A percentile compares a stretch with the other conserved stretches of the same genome.
Conservation (phyloP, 2,113 vertebrate genomes). For the Caranx ignobilis region DNA sequence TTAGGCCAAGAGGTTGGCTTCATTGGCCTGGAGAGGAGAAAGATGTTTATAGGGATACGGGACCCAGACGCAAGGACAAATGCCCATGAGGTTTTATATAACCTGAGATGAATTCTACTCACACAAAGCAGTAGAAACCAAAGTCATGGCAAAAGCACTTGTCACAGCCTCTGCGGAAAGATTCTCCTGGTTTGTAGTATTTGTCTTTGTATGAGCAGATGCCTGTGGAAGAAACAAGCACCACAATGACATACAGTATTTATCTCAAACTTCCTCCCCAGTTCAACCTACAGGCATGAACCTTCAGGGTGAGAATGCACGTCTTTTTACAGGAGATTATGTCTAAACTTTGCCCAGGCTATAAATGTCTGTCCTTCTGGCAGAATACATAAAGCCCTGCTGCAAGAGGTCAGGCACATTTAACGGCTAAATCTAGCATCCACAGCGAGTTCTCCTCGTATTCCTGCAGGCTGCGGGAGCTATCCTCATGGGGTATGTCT, state of each 20-base stretch:
- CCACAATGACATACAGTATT: not conserved
- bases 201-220: conserved; percentile 71
- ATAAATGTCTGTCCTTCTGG: not conserved
- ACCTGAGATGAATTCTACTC: conserved; percentile 38
- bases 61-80: not conserved
- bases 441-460: conserved; percentile 1
- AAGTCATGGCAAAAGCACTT: conserved; percentile 71
- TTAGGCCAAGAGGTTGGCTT: conserved; percentile 78
- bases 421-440: conserved; percentile 42
- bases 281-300: not conserved
- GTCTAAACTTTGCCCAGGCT: conserved; percentile 19
- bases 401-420: conserved; percentile 37
- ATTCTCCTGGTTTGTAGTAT: conserved; percentile 74
- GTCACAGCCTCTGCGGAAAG: conserved; percentile 76
- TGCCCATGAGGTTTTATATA: not conserved
- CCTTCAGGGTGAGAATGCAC: not conserved
- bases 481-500: conserved; percentile 34
- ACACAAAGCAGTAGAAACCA: conserved; percentile 74
- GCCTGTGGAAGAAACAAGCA: conserved; percentile 50
- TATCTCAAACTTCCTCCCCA: not conserved
- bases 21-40: conserved; percentile 53
- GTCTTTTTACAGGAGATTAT: conserved; percentile 2
- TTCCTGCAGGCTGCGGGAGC: conserved; percentile 29
- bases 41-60: not conserved
- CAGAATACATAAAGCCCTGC: conserved; percentile 14